Evolutionary conservation across 2,797 vertebrate genomes (phyloP).

Genomic region (Hozukius guyotensis): DNA sequence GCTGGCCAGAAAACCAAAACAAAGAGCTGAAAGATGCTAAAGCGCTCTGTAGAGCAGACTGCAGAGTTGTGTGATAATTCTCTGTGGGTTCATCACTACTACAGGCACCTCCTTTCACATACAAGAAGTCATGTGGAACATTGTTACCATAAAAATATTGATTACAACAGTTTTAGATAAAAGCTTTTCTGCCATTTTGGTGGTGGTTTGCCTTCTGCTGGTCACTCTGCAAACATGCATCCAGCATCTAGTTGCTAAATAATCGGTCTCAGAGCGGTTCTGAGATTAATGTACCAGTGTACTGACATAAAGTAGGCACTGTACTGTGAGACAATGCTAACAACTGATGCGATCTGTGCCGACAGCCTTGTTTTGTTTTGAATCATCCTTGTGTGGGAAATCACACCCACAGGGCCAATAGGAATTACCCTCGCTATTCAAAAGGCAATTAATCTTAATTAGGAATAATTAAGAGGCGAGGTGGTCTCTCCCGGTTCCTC

Average conservation of each 20-base stretch:
- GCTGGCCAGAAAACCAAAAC: too few relatives aligned
- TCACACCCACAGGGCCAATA: slow-evolving; percentile 48
- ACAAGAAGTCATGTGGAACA: neutral
- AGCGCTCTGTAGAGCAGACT: neutral
- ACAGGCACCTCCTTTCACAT: neutral
- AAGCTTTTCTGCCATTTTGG: neutral
- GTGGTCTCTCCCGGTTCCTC: slow-evolving; percentile 40
- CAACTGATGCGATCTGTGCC: slow-evolving; percentile 22
- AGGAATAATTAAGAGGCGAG: slow-evolving; percentile 60
- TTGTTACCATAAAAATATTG: neutral
- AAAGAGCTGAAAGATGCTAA: too few relatives aligned
- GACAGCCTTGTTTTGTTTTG: slow-evolving; percentile 51
- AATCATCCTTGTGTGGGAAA: slow-evolving; percentile 51
- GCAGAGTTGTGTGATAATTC: too few relatives aligned
- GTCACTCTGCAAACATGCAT: neutral
- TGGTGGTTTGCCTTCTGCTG: neutral
- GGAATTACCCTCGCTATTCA: slow-evolving; percentile 29
- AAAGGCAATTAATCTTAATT: slow-evolving; percentile 68
- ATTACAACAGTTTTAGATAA: neutral
- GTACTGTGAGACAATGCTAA: slow-evolving; percentile 3
- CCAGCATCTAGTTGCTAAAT: neutral
- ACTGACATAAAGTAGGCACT: slow-evolving; percentile 14
- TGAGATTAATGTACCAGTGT: slow-evolving; percentile 13
- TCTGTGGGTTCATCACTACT: neutral
- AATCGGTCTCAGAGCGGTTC: neutral